Percentiles rank a stretch among this genome's conserved stretches.
Evolutionary conservation across 1,140 invertebrate species (phyloP).

Genomic region (Papilio aristodemus): DNA sequence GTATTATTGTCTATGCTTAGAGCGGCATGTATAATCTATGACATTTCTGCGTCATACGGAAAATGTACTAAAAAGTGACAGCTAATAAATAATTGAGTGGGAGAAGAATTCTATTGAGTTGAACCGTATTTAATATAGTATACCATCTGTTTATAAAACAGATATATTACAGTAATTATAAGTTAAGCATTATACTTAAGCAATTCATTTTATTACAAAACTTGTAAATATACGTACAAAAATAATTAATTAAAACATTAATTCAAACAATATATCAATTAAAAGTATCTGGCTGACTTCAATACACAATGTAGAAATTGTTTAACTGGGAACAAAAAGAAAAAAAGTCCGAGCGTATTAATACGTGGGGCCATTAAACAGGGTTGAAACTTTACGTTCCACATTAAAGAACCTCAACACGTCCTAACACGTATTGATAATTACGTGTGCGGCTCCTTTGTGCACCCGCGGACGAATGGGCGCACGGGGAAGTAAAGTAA

Average conservation of each 20-base stretch:
- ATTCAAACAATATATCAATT: not conserved
- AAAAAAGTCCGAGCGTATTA: constrained; percentile 19
- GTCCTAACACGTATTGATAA: constrained; percentile 56
- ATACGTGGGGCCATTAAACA: constrained; percentile 44
- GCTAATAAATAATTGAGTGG: too few species aligned
- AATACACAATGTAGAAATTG: constrained; percentile 26
- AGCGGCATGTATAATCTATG: too few species aligned
- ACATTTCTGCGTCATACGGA: too few species aligned
- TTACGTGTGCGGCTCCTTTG: constrained; percentile 56
- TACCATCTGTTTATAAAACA: too few species aligned
- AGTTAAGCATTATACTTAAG: too few species aligned
- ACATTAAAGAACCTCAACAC: constrained; percentile 56
- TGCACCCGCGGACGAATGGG: constrained; percentile 37
- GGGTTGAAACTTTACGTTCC: constrained; percentile 53
- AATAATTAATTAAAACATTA: constrained; percentile 15
- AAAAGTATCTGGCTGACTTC: not conserved
- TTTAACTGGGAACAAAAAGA: constrained; percentile 31
- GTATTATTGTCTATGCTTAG: too few species aligned
- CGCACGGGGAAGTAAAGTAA: not conserved
- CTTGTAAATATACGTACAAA: not conserved
- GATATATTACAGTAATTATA: too few species aligned
- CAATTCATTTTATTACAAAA: not conserved
- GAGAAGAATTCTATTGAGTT: too few species aligned
- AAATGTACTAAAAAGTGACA: too few species aligned
- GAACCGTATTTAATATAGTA: too few species aligned